Base-by-base conservation (phyloP, 2,888 invertebrate genomes). In the Hydriomena furcata region DNA sequence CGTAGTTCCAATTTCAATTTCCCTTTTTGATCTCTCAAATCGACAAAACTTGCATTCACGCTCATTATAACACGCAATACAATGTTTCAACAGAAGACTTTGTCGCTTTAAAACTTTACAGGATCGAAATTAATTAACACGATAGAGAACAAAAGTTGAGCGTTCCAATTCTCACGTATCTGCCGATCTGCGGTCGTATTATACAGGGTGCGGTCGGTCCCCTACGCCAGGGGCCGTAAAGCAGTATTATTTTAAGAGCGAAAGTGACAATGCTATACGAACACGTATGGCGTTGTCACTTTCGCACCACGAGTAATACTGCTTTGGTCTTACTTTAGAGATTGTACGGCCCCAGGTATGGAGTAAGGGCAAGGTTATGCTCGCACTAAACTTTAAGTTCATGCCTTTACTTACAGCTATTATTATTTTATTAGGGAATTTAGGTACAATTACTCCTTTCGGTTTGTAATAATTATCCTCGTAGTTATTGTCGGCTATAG, bases 171-270 rank as follows among this genome's bases (percentile, higher is more conserved):
- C 77, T 76, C 79, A 76, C 73, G 76, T 68, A 79, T 74, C 76
- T 73, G 70, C 72, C 76, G 81, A 83, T 82, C 80, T 82, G 81
- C 66, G 80, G 79, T 80, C 75, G 73, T 73, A 75, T 79, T 76
- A 77, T 70, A 71, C 68, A 63, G 59, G 64, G 45, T 72, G 71
- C 68, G 17, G 17, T n/a, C n/a, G 71, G 57, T 59, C 61, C 68
- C 61, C 63, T 59, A 44, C 41, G 13, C 24, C 68, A 70, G 74
- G 57, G 63, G 24, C 41, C n/a, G n/a, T n/a, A n/a, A n/a, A n/a
- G n/a, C n/a, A n/a, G n/a, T n/a, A n/a, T n/a, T n/a, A n/a, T n/a
- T n/a, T n/a, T n/a, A n/a, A n/a, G n/a, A n/a, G n/a, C n/a, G n/a
- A n/a, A n/a, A n/a, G n/a, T n/a, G n/a, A n/a, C n/a, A n/a, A n/a